Percentiles rank a stretch among this genome's conserved stretches.
Conservation (phyloP, 2,797 vertebrate genomes). For the Microhierax caerulescens region DNA sequence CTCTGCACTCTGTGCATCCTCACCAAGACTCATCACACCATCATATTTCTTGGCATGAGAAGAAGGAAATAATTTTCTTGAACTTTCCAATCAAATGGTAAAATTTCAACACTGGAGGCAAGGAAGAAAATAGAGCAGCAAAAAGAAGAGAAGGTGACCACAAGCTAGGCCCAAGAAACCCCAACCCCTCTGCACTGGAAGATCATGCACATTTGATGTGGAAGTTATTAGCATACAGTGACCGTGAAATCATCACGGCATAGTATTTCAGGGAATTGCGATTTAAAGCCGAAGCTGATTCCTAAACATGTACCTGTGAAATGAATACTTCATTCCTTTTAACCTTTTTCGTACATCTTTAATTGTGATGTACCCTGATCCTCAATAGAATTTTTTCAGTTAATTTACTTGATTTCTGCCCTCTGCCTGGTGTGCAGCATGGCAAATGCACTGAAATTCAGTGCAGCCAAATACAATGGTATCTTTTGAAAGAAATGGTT, state of each 20-base stretch:
- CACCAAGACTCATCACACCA: neutral
- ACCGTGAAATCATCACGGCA: neutral
- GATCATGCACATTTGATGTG: neutral
- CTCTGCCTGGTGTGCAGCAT: neutral
- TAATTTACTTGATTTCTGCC: neutral
- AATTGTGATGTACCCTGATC: neutral
- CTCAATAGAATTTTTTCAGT: neutral
- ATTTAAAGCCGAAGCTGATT: neutral
- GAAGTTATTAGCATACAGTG: neutral
- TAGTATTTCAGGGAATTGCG: neutral
- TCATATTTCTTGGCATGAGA: neutral
- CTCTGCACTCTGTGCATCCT: neutral
- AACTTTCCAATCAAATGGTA: neutral
- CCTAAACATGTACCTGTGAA: neutral
- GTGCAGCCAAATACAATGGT: neutral
- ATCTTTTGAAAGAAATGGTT: neutral
- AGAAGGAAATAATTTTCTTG: neutral
- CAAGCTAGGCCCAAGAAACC: neutral
- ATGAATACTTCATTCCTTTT: neutral
- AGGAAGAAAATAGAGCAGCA: rapidly evolving
- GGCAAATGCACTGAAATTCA: neutral
- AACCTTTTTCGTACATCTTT: neutral
- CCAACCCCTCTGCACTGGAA: neutral
- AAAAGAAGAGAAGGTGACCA: neutral
- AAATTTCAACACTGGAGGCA: neutral